phyloP scores from a whole-genome alignment of 2,797 vertebrate species.

The Rhadinocentrus ornatus region DNA sequence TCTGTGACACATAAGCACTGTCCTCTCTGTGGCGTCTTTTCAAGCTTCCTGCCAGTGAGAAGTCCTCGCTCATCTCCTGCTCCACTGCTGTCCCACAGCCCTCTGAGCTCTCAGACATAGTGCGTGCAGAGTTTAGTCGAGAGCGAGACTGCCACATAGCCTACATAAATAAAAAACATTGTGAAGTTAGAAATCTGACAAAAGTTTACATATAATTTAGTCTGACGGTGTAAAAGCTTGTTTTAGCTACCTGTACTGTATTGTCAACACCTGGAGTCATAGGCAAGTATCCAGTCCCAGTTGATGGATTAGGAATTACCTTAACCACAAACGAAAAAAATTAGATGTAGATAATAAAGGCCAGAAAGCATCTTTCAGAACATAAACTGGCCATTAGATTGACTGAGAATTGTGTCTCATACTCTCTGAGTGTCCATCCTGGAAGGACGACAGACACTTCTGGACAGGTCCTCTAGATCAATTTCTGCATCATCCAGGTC shows the following conservation, averaged over 20 bases:
- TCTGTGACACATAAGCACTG: conserved; percentile 92
- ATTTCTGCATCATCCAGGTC: conserved; percentile 79
- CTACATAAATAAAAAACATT: conserved; percentile 49
- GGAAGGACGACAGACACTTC: conserved; percentile 75
- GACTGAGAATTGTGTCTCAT: conserved; percentile 6
- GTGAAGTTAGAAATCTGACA: not conserved
- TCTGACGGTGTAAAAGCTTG: not conserved
- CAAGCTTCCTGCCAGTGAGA: conserved; percentile 79
- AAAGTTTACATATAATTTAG: not conserved
- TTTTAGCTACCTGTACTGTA: conserved; percentile 79
- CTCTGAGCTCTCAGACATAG: conserved; percentile 91
- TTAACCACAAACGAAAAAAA: conserved; percentile 40
- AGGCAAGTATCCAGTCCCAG: conserved; percentile 89
- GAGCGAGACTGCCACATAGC: conserved; percentile 78
- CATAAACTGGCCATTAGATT: not conserved
- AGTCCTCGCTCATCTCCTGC: conserved; percentile 85
- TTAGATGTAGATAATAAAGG: conserved; percentile 4
- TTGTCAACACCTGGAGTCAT: conserved; percentile 88
- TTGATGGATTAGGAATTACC: conserved; percentile 62
- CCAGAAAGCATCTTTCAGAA: not conserved
- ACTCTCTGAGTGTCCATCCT: conserved; percentile 77
- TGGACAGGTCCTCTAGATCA: conserved; percentile 75
- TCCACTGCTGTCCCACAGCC: conserved; percentile 86
- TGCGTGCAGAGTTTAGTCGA: conserved; percentile 85
- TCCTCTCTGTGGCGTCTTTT: conserved; percentile 86